phyloP scores from a whole-genome alignment of 2,113 vertebrate species.

The Gymnocephalus cernua region DNA sequence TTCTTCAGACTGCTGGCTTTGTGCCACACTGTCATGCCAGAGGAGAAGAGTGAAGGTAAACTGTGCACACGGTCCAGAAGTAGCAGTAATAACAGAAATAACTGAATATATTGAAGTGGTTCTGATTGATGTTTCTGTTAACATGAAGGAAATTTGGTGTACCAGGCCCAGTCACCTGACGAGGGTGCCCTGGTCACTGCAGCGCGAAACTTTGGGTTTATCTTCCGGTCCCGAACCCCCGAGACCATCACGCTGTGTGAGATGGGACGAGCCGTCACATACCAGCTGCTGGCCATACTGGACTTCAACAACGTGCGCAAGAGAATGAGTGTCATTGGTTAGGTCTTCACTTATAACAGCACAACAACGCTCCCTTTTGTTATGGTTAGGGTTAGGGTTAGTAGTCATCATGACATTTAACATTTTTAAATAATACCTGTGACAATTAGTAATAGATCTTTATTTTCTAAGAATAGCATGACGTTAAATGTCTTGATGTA shows the following conservation, averaged over 20 bases:
- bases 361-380: constrained; percentile 41
- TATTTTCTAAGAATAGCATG: neutral
- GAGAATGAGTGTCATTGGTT: constrained; percentile 95
- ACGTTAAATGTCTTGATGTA: neutral
- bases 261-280: constrained; percentile 87
- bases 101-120: constrained; percentile 41
- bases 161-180: constrained; percentile 95
- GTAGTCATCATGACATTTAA: constrained; percentile 5
- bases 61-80: neutral
- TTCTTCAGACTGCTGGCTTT: constrained; percentile 93
- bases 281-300: constrained; percentile 92
- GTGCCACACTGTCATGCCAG: constrained; percentile 93
- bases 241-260: constrained; percentile 90
- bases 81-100: neutral
- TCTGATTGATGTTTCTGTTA: constrained; percentile 10
- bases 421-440: neutral
- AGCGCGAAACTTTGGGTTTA: constrained; percentile 92
- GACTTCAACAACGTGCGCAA: constrained; percentile 96
- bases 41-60: constrained; percentile 90
- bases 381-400: neutral
- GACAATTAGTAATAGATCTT: neutral
- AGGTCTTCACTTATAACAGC: constrained; percentile 53
- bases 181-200: constrained; percentile 92
- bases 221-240: constrained; percentile 90
- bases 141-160: constrained; percentile 86